phyloP scores from a whole-genome alignment of 2,797 vertebrate species.

The Pangasius djambal region DNA sequence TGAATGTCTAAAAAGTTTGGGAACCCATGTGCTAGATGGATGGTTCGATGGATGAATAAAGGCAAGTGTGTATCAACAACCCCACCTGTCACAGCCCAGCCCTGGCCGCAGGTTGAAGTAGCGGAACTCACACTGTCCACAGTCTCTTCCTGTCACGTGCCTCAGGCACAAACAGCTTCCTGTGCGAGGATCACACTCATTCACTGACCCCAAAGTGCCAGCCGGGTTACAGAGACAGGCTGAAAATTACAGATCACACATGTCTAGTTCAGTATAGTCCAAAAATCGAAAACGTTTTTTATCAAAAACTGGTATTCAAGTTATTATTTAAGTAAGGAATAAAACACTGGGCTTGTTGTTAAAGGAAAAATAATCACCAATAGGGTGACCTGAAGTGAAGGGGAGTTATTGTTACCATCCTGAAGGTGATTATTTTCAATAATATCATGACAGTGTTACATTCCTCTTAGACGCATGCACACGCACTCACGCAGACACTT shows the following conservation, averaged over 20 bases:
- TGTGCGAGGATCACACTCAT: constrained; percentile 76
- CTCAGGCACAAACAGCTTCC: constrained; percentile 85
- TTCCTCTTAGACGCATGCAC: background rate
- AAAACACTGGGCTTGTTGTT: background rate
- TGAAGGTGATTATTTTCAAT: background rate
- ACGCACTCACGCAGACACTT: constrained; percentile 83
- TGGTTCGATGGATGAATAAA: background rate
- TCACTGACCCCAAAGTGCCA: constrained; percentile 70
- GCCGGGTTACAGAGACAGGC: constrained; percentile 80
- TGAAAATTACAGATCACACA: constrained; percentile 57
- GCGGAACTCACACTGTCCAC: constrained; percentile 78
- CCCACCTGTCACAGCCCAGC: constrained; percentile 83
- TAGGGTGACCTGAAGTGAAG: background rate
- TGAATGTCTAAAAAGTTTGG: background rate
- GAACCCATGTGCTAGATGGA: background rate
- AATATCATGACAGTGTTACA: no score
- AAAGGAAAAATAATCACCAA: background rate
- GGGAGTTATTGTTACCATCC: background rate
- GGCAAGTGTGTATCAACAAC: constrained; percentile 2
- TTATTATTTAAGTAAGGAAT: background rate
- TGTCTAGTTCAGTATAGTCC: background rate
- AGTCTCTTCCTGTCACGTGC: constrained; percentile 81
- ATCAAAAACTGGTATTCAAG: background rate
- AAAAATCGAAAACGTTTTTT: background rate
- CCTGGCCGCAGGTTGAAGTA: constrained; percentile 80